Percentiles rank a stretch among this genome's conserved stretches.
phyloP scores from a whole-genome alignment of 1,140 invertebrate genomes.

The Nylanderia fulva region DNA sequence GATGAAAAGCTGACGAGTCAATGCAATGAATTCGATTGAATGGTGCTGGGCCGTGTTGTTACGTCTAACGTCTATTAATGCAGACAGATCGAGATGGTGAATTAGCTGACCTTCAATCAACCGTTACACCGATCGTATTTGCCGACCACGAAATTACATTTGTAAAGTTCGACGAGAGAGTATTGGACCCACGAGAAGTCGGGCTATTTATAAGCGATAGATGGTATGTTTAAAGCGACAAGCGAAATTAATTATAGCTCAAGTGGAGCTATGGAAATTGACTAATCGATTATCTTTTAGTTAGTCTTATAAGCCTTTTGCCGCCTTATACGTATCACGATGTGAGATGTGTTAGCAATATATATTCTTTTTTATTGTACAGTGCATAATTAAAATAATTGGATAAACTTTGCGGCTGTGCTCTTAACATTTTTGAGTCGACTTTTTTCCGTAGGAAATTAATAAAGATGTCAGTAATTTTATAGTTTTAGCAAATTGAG shows the following conservation, averaged over 20 bases:
- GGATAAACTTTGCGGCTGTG: background rate
- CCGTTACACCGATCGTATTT: slow-evolving; percentile 58
- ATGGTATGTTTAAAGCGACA: slow-evolving; percentile 15
- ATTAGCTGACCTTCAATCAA: slow-evolving; percentile 60
- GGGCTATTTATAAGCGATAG: slow-evolving; percentile 40
- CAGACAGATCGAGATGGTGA: slow-evolving; percentile 25
- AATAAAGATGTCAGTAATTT: slow-evolving; percentile 4
- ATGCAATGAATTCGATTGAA: slow-evolving; percentile 6
- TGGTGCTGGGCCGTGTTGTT: background rate
- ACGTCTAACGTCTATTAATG: slow-evolving; percentile 36
- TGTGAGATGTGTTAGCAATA: background rate
- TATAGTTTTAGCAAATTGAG: background rate
- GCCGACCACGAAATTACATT: slow-evolving; percentile 57
- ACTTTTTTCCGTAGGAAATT: background rate
- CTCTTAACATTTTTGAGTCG: slow-evolving; percentile 1
- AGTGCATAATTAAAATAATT: background rate
- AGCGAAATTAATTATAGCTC: slow-evolving; percentile 40
- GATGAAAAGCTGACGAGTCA: slow-evolving; percentile 42
- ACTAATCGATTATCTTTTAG: slow-evolving; percentile 41
- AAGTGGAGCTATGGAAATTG: slow-evolving; percentile 26
- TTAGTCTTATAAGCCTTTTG: no score
- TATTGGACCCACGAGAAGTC: slow-evolving; percentile 11
- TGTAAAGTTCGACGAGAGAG: slow-evolving; percentile 32
- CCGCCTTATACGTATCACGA: background rate
- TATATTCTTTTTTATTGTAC: no score